Evolutionary conservation across 1,140 invertebrate genomes (phyloP).

Genomic region (Bombyx mandarina): DNA sequence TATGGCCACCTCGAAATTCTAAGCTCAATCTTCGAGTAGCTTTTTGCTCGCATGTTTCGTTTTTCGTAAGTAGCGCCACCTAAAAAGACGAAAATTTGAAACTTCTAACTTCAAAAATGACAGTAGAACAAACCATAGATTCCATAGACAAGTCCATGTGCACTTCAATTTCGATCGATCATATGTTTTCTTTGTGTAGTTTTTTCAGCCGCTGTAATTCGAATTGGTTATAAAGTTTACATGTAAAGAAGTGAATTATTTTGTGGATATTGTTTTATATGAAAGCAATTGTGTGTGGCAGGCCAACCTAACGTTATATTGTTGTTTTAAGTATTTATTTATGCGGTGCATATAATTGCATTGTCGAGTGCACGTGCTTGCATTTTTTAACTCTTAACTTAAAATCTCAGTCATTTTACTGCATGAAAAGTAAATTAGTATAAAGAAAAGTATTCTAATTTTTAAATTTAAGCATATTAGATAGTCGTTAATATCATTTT

Average conservation of each 20-base stretch:
- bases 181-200: slow-evolving; percentile 71
- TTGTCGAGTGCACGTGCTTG: slow-evolving; percentile 63
- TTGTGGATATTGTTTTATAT: slow-evolving; percentile 4
- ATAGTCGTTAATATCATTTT: too few species aligned
- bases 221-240: slow-evolving; percentile 47
- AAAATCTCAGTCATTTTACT: slow-evolving; percentile 36
- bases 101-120: slow-evolving; percentile 19
- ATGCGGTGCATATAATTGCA: slow-evolving; percentile 48
- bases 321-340: slow-evolving; percentile 16
- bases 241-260: slow-evolving; percentile 5
- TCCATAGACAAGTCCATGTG: slow-evolving; percentile 65
- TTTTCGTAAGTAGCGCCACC: too few species aligned
- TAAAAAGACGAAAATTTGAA: too few species aligned
- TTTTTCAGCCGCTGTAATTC: slow-evolving; percentile 67
- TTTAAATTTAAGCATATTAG: slow-evolving; percentile 1
- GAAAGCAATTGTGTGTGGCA: slow-evolving; percentile 6
- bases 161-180: slow-evolving; percentile 70
- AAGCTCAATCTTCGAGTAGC: too few species aligned
- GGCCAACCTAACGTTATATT: slow-evolving; percentile 6
- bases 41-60: too few species aligned
- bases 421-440: slow-evolving; percentile 12
- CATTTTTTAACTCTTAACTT: slow-evolving; percentile 51
- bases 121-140: slow-evolving; percentile 16
- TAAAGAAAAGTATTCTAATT: neutral
- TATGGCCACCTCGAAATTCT: too few species aligned